These are phyloP conservation scores for Drosophila pachea DNA, from an alignment of 1,140 invertebrate genomes.

Conservation along the genomic window DNA sequence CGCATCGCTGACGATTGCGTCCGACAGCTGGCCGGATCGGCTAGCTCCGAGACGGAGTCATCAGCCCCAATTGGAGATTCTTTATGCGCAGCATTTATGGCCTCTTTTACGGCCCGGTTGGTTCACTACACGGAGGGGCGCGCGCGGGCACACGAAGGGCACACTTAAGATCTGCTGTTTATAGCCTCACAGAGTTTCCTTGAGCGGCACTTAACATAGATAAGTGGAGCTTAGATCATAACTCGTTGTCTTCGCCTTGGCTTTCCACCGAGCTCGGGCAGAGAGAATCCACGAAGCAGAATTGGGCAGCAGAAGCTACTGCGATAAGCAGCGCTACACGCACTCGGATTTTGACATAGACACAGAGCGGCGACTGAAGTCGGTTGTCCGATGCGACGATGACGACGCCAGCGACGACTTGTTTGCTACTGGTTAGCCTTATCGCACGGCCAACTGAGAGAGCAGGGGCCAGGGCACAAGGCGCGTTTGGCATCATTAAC, in stretches of 20 bases:
- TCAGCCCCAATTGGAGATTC: conserved; percentile 65
- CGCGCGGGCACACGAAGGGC: conserved; percentile 44
- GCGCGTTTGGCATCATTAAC: conserved; percentile 46
- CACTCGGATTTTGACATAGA: conserved; percentile 15
- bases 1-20: conserved; percentile 52
- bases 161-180: conserved; percentile 67
- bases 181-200: conserved; percentile 50
- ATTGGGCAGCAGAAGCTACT: conserved; percentile 29
- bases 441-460: conserved; percentile 44
- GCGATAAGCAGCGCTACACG: conserved; percentile 36
- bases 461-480: conserved; percentile 58
- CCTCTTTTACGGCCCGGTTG: conserved; percentile 40
- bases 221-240: conserved; percentile 42
- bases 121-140: conserved; percentile 6
- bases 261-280: conserved; percentile 30
- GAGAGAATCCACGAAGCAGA: conserved; percentile 60
- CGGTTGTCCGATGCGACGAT: conserved; percentile 23
- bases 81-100: conserved; percentile 62
- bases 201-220: conserved; percentile 61
- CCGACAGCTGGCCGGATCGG: conserved; percentile 39
- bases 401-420: conserved; percentile 12
- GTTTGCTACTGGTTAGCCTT: conserved; percentile 62
- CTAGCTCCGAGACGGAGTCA: conserved; percentile 15
- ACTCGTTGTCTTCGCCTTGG: conserved; percentile 5
- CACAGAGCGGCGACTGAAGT: conserved; percentile 1